Evolutionary conservation across 2,888 invertebrate species (phyloP), one percentile per base, ranked within the genome.

Genomic region (Caenorhabditis sp.): DNA sequence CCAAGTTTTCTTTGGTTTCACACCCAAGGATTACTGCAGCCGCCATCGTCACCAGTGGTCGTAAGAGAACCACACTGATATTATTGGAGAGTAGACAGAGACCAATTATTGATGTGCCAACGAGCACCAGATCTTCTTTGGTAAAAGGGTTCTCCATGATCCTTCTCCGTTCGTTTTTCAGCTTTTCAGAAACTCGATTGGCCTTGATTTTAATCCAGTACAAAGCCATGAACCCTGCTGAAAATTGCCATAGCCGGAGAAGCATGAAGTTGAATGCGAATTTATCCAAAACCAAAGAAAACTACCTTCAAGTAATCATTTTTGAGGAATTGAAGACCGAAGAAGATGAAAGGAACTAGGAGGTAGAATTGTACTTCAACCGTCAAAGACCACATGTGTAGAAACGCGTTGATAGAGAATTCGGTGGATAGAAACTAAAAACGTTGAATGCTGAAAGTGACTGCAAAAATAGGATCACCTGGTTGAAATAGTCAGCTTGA

Each of bases 191-290:
- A 26, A 59, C 14, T 38, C 47, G 14, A 4, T 63, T 22, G 14
- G 19, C 5, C 19, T 75, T 66, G 7, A 31, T 41, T 51, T 59
- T 59, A 0, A 7, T 10, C 22, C 24, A 58, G 19, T 22, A 80
- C 5, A 58, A 22, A 2, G 80, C 72, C 0, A 56, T 26, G 12
- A 72, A 72, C 12, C 80, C 72, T 8, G 80, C 49, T 5, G 58
- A 66, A 49, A 80, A 80, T 28, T 80, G 80, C 80, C 80, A 80
- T 8, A 80, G 35, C n/a, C 80, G 41, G 6, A 73, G 64, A 10
- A 58, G 19, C 80, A 80, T 80, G 28, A 80, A 80, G 26, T 80
- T 72, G 26, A 80, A 80, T 2, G 80, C 72, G 31, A 80, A 80
- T 35, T 80, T 58, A 38, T 26, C n/a, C 12, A 28, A 47, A 80